Base-by-base conservation (phyloP, 2,797 vertebrate species). In the Bryconaethiops microstoma region DNA sequence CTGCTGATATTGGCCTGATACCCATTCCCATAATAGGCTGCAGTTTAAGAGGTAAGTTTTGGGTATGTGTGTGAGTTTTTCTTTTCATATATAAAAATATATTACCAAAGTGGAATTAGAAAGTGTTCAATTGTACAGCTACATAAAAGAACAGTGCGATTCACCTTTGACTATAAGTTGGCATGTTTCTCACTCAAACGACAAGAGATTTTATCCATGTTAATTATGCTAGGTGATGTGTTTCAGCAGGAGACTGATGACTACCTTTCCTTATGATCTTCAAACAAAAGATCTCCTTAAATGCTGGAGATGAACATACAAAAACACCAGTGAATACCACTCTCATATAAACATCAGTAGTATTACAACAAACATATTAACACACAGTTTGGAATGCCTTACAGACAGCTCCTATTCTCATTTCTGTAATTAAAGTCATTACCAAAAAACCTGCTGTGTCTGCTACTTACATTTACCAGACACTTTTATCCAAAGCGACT, bases 391-490 rank as follows among this genome's bases (percentile, higher is more conserved):
- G 63, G 67, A 81, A 57, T 79, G 74, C 63, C 68, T 85, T 81
- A 74, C 67, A 55, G 25, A 29, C 71, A 64, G 74, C 73, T 78
- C 81, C 84, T 78, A 45, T 77, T 84, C 67, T 68, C 81, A 74
- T 62, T 79, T 71, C 74, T 45, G 50, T 84, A 84, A 84, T 86
- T 68, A 69, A 79, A 86, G 79, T 71, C 29, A 68, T 76, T 79
- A 71, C 59, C 52, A 77, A 78, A 84, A 86, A 85, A 71, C 60
- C 35, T 35, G 35, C 35, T 4, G 4, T 4, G 4, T 35, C 35
- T 35, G 35, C 35, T 35, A n/a, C n/a, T n/a, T n/a, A n/a, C n/a
- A n/a, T n/a, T n/a, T n/a, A n/a, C n/a, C n/a, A n/a, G n/a, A n/a
- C n/a, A n/a, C n/a, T n/a, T n/a, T n/a, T n/a, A n/a, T n/a, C n/a